Conservation (phyloP, 1,140 invertebrate genomes). For the Steinernema feltiae region DNA sequence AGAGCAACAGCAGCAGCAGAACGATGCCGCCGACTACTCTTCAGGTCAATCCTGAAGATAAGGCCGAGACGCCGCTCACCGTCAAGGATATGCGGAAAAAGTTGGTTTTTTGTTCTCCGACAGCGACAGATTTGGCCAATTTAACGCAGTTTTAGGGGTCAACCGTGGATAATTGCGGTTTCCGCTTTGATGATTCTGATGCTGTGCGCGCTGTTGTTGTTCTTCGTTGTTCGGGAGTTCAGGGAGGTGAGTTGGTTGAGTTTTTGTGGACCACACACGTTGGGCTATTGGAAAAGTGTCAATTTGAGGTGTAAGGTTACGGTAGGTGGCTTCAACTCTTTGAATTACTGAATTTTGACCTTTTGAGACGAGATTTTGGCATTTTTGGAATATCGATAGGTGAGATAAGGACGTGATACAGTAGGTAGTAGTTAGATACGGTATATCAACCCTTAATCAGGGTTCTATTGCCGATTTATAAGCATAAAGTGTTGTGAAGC, state of each 20-base stretch:
- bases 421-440: no score
- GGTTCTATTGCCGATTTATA: no score
- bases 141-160: slow-evolving; percentile 37
- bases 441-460: no score
- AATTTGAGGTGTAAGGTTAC: no score
- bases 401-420: no score
- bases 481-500: no score
- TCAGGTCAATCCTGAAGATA: slow-evolving; percentile 8
- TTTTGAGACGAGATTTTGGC: no score
- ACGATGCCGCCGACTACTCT: not conserved
- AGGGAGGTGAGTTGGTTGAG: slow-evolving; percentile 2
- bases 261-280: no score
- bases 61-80: not conserved
- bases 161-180: slow-evolving; percentile 47
- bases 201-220: slow-evolving; percentile 31
- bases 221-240: slow-evolving; percentile 38
- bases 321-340: no score
- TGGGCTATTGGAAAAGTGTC: no score
- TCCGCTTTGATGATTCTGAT: slow-evolving; percentile 31
- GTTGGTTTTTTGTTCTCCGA: not conserved
- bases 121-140: not conserved
- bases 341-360: no score
- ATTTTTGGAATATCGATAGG: no score
- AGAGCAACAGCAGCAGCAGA: not conserved
- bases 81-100: slow-evolving; percentile 6